Base-by-base conservation (phyloP, 2,797 vertebrate species). In the Ctenopoma multispine region DNA sequence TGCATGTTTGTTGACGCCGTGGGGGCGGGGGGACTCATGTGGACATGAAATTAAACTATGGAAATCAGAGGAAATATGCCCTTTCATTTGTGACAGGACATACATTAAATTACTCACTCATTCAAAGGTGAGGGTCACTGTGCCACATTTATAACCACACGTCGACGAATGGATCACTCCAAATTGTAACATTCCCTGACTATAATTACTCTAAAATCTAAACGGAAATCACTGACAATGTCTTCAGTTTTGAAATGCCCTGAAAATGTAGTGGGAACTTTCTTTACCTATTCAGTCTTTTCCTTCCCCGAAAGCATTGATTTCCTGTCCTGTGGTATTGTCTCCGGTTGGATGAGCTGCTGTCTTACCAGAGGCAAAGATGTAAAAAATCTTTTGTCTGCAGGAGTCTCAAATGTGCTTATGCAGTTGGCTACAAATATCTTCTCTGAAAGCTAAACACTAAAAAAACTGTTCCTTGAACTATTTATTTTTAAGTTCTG, bases 21-120 rank as follows among this genome's bases (percentile, higher is more conserved):
- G 31, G 31, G 46, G 11, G 11, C 4, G 14, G 65, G 43, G 41
- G 29, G 41, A 62, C 62, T 61, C 50, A 1, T 44, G n/a, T 84
- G 44, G 68, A 76, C 67, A 76, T 84, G 27, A 84, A 91, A 91
- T 89, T 89, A 89, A 91, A 66, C 53, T 77, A 31, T 44, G 51
- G 41, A 58, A 82, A 44, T 72, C 70, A 47, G 50, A 86, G 51
- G 57, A 80, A 67, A 72, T 21, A 68, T 41, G 61, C 20, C 20
- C 43, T 81, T 54, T 75, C 13, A 48, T 77, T 74, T 85, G 34
- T 82, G 63, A 63, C 46, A 29, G 17, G 6, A 23, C 34, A 41
- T 12, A 31, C n/a, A 54, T 20, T 27, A 20, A 14, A 7, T 17
- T 15, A 20, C 18, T 70, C 10, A 12, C 34, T 50, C 50, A 24